Base-by-base conservation (phyloP, 37 sponge, comb jelly and placozoan genomes). In the Beroe ovata region DNA sequence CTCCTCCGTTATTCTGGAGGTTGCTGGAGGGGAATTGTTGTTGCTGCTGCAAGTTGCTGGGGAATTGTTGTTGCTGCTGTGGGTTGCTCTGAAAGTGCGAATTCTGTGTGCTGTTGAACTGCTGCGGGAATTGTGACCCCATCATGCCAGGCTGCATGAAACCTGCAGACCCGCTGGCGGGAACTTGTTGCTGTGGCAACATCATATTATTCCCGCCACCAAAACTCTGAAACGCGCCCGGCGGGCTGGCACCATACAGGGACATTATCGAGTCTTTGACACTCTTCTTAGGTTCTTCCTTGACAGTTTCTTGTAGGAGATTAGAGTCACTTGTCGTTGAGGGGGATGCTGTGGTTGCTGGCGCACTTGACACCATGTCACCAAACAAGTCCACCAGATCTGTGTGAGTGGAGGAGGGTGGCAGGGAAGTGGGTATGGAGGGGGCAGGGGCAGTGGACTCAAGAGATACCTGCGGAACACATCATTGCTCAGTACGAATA, bases 201-300 rank as follows among this genome's bases (percentile, higher is more conserved):
- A 66, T 29, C 69, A 29, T 25, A 1, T 66, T 25, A 66, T 25
- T 30, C 2, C 32, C 16, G 16, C 14, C 18, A n/a, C n/a, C n/a
- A n/a, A n/a, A n/a, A n/a, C n/a, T n/a, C 19, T 30, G 32, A 18
- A 66, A 66, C 35, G 8, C 47, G 21, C 36, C 23, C 4, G 84
- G 21, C 18, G 84, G 84, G 26, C 54, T 54, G 33, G 54, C 4
- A 22, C 38, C 84, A 54, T 77, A 77, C 42, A 77, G 84, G 22
- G 84, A 77, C 84, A 77, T 77, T 40, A 77, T 77, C 3, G 84
- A 77, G 28, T 77, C 84, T 25, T 77, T 77, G 47, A 77, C 20
- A 40, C 54, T 77, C 42, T 42, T 19, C 33, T 77, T 77, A 22
- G 41, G 84, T 40, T 77, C 84, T 29, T 77, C 84, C 47, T 77